Evolutionary conservation across 2,888 invertebrate genomes (phyloP).

Genomic region (Ophion ellenae): DNA sequence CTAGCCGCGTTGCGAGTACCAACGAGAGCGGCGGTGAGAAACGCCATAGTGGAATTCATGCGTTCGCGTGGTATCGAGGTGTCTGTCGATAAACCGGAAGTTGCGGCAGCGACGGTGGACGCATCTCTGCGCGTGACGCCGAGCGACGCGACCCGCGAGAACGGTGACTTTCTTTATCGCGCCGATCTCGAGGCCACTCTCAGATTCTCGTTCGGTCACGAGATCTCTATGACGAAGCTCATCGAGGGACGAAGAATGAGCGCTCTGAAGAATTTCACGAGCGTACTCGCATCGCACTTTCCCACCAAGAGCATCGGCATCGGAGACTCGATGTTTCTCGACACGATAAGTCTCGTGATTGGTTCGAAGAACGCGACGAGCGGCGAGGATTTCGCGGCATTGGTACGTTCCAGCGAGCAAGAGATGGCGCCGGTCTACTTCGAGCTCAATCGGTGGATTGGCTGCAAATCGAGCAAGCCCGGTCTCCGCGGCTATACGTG

Average conservation of each 20-base stretch:
- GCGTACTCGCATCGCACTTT: slow-evolving; percentile 90
- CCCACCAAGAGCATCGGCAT: slow-evolving; percentile 87
- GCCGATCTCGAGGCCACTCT: slow-evolving; percentile 95
- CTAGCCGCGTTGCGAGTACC: slow-evolving; percentile 83
- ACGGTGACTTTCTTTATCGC: slow-evolving; percentile 89
- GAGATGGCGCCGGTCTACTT: slow-evolving; percentile 86
- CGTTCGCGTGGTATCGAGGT: slow-evolving; percentile 73
- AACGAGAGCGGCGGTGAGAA: slow-evolving; percentile 84
- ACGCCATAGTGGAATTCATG: slow-evolving; percentile 85
- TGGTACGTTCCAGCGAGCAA: slow-evolving; percentile 85
- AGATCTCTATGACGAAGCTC: slow-evolving; percentile 89
- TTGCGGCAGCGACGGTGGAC: slow-evolving; percentile 1
- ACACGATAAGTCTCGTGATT: slow-evolving; percentile 84
- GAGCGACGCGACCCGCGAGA: not conserved
- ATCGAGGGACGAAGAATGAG: slow-evolving; percentile 90
- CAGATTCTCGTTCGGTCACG: slow-evolving; percentile 92
- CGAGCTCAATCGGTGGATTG: slow-evolving; percentile 87
- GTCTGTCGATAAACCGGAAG: not conserved
- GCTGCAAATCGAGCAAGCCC: slow-evolving; percentile 92
- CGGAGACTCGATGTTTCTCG: slow-evolving; percentile 84
- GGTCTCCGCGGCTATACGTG: slow-evolving; percentile 95
- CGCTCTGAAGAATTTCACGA: slow-evolving; percentile 90
- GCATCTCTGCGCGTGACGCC: not conserved
- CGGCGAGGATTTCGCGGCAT: slow-evolving; percentile 87
- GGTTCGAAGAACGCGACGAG: slow-evolving; percentile 83